Conservation (phyloP, 2,113 vertebrate genomes). For the Bucco capensis region DNA sequence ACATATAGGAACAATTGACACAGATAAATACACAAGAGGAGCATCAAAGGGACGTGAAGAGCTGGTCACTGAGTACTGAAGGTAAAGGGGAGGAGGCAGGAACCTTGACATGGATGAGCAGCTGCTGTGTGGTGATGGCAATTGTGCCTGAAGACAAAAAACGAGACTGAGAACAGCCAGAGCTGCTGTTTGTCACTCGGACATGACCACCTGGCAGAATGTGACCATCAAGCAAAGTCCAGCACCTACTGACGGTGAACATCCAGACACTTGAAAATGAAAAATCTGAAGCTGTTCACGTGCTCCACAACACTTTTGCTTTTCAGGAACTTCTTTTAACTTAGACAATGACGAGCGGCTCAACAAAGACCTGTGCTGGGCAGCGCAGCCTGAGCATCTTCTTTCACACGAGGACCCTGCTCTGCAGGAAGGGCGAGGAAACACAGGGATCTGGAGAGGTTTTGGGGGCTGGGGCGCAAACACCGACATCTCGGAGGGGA, state of each 20-base stretch:
- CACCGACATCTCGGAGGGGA: accelerated
- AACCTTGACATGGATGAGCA: too few species aligned
- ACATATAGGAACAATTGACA: accelerated
- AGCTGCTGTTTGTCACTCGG: neutral
- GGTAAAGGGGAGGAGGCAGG: neutral
- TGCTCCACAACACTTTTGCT: neutral
- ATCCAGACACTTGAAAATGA: neutral
- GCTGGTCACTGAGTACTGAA: neutral
- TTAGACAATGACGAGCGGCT: neutral
- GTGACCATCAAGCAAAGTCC: accelerated
- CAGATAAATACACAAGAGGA: neutral
- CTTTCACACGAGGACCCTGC: accelerated
- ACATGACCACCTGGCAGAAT: accelerated
- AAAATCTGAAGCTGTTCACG: neutral
- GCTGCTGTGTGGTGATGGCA: neutral
- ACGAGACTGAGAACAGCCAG: accelerated
- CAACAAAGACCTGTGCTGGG: accelerated
- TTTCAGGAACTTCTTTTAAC: neutral
- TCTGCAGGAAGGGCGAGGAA: too few species aligned
- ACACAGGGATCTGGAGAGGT: accelerated
- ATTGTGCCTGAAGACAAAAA: neutral
- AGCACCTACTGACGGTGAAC: accelerated
- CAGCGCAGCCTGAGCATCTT: too few species aligned
- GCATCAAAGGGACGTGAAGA: neutral
- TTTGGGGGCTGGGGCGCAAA: too few species aligned